Evolutionary conservation across 1,140 invertebrate species (phyloP).

Genomic region (Tetramorium parvispinum): DNA sequence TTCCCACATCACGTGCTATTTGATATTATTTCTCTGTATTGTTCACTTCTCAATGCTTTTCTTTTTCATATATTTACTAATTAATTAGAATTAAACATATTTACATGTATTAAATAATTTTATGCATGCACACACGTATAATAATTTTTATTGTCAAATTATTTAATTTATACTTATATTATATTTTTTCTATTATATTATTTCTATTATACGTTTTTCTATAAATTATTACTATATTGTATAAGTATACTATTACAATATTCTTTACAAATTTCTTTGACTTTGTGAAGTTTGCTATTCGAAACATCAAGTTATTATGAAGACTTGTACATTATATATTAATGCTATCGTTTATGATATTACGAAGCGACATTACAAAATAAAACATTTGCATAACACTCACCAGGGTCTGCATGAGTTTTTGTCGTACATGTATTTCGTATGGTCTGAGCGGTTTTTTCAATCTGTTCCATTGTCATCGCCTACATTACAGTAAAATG

Average conservation of each 20-base stretch:
- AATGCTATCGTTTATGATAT: not conserved
- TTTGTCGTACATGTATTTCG: slow-evolving; percentile 67
- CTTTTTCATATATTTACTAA: not conserved
- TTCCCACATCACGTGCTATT: not conserved
- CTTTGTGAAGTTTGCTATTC: too few species aligned
- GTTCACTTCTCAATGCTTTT: not conserved
- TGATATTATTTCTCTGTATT: not conserved
- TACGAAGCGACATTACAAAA: not conserved
- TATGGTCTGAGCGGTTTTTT: slow-evolving; percentile 59
- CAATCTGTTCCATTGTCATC: slow-evolving; percentile 68
- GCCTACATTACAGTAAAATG: slow-evolving; percentile 43
- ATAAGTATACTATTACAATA: too few species aligned
- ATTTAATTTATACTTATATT: not conserved
- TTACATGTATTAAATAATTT: not conserved
- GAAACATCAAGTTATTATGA: not conserved
- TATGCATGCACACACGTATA: too few species aligned
- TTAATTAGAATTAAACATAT: not conserved
- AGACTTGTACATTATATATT: not conserved
- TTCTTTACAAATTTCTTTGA: too few species aligned
- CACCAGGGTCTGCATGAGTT: slow-evolving; percentile 58
- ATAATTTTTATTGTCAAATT: not conserved
- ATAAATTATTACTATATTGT: too few species aligned
- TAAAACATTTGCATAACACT: not conserved
- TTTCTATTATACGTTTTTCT: too few species aligned
- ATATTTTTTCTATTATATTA: too few species aligned